These are phyloP conservation scores for Elachura formosa DNA, from an alignment of 2,113 vertebrate genomes.

Conservation along the genomic window DNA sequence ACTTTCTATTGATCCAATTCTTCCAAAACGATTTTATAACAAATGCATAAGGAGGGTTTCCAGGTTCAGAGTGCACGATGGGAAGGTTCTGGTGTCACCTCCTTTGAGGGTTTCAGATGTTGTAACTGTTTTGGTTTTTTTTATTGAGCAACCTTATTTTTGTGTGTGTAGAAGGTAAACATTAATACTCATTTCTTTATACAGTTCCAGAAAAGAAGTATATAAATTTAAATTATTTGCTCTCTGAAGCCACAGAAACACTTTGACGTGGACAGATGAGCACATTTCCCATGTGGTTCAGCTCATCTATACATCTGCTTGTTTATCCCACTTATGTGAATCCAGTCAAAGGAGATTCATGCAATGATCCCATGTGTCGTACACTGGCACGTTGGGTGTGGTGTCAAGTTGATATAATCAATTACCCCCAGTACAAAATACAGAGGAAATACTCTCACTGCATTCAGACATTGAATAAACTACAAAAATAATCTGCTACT, in stretches of 20 bases:
- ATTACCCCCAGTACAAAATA: not conserved
- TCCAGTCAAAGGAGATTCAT: not conserved
- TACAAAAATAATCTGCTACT: not conserved
- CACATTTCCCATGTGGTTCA: not conserved
- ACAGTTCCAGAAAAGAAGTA: not conserved
- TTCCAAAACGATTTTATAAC: not conserved
- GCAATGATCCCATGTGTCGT: not conserved
- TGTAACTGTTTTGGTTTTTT: not conserved
- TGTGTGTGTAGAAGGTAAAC: not conserved
- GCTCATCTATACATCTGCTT: not conserved
- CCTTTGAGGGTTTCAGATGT: not conserved
- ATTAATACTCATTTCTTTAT: not conserved
- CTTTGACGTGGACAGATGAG: not conserved
- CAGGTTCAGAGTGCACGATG: not conserved
- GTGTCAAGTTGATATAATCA: not conserved
- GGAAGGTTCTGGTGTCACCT: not conserved
- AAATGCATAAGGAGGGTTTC: not conserved
- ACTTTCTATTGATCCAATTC: constrained; percentile 54
- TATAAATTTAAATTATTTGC: not conserved
- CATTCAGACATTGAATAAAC: not conserved
- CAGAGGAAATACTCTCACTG: not conserved
- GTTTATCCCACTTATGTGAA: not conserved
- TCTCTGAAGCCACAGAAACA: not conserved
- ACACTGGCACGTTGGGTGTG: not conserved
- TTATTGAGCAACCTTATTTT: not conserved